phyloP scores from a whole-genome alignment of 2,113 vertebrate genomes.

The Pipa parva region DNA sequence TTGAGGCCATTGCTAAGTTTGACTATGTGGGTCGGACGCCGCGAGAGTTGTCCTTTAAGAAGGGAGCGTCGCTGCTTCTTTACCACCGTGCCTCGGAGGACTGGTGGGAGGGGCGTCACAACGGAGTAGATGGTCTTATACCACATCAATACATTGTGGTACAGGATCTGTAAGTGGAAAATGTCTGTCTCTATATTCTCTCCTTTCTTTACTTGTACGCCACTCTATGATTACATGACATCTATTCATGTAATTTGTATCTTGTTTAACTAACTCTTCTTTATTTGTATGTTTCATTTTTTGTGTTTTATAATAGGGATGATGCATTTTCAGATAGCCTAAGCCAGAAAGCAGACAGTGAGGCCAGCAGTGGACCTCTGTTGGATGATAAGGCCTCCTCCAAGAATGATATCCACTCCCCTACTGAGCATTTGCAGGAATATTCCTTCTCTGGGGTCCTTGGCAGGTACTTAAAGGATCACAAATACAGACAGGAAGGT shows the following conservation, averaged over 20 bases:
- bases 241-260: too few relatives aligned
- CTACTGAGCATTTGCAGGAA: conserved; percentile 84
- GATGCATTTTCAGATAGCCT: conserved; percentile 96
- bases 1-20: conserved; percentile 98
- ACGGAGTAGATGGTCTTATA: conserved; percentile 93
- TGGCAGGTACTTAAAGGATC: conserved; percentile 72
- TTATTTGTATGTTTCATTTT: too few relatives aligned
- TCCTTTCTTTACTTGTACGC: neutral
- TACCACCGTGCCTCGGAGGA: conserved; percentile 94
- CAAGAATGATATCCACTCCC: conserved; percentile 90
- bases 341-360: conserved; percentile 96
- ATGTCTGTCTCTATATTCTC: neutral
- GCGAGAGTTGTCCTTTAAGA: conserved; percentile 94
- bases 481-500: too few relatives aligned
- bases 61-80: conserved; percentile 89
- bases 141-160: conserved; percentile 98
- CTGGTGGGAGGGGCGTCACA: conserved; percentile 98
- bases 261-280: too few relatives aligned
- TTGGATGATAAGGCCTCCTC: conserved; percentile 91
- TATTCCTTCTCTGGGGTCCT: conserved; percentile 85
- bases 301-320: conserved; percentile 79
- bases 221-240: too few relatives aligned
- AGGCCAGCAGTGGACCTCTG: conserved; percentile 91
- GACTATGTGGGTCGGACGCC: conserved; percentile 88
- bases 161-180: conserved; percentile 89